Percentiles rank a stretch among this genome's conserved stretches.
These are phyloP conservation scores for Eurois occulta DNA, from an alignment of 2,888 invertebrate species.

Conservation along the genomic window DNA sequence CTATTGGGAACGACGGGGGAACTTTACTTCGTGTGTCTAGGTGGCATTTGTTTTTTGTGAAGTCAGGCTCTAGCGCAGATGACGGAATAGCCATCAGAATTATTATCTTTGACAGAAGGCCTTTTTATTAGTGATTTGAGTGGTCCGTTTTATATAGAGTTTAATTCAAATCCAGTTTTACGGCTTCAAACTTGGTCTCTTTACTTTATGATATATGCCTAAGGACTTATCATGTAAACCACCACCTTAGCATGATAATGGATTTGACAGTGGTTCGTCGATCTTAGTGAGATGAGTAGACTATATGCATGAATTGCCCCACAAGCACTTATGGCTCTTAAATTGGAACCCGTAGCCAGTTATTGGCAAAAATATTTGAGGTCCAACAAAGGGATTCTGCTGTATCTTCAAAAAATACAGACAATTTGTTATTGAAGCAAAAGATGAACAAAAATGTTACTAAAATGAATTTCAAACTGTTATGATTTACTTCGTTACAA, in stretches of 20 bases:
- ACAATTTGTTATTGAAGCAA: not conserved
- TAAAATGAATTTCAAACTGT: not conserved
- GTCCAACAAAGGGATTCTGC: not conserved
- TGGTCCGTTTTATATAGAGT: not conserved
- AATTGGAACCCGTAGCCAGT: not conserved
- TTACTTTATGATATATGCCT: not conserved
- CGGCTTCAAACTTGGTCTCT: not conserved
- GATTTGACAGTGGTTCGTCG: not conserved
- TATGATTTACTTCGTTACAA: not conserved
- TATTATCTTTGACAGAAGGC: not conserved
- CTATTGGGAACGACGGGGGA: constrained; percentile 31
- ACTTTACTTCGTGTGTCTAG: constrained; percentile 2
- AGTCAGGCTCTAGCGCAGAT: constrained; percentile 5
- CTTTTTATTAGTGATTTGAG: not conserved
- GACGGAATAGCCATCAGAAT: not conserved
- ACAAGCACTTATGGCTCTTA: constrained; percentile 4
- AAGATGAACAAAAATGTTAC: constrained; percentile 9
- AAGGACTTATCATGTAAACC: not conserved
- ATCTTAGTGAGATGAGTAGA: not conserved
- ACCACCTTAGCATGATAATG: not conserved
- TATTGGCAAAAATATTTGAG: not conserved
- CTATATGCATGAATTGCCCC: not conserved
- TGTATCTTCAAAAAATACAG: not conserved
- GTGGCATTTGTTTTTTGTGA: not conserved
- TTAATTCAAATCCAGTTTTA: too few relatives aligned